Evolutionary conservation across 1,140 invertebrate species (phyloP).

Genomic region (Rhopalosiphum padi): DNA sequence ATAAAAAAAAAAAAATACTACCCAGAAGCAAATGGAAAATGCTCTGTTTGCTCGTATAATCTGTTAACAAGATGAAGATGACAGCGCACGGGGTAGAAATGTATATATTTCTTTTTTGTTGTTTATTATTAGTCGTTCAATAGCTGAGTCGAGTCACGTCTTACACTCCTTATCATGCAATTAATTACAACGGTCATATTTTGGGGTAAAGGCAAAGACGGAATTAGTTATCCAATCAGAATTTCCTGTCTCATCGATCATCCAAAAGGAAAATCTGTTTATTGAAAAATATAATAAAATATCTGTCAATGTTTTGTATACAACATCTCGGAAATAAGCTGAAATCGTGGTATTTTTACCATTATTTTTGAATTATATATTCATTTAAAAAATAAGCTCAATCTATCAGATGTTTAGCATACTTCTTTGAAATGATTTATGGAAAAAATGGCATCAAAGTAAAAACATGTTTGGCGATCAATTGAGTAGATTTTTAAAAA

Average conservation of each 20-base stretch:
- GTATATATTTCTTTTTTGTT: constrained; percentile 8
- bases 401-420: not conserved
- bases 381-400: not conserved
- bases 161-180: constrained; percentile 4
- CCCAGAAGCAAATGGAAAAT: constrained; percentile 8
- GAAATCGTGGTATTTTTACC: not conserved
- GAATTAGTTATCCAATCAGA: constrained; percentile 41
- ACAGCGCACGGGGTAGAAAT: not conserved
- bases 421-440: not conserved
- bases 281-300: not conserved
- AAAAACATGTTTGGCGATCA: not conserved
- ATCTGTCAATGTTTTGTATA: not conserved
- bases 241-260: constrained; percentile 16
- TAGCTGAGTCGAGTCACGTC: constrained; percentile 38
- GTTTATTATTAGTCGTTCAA: constrained; percentile 39
- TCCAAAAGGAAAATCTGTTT: not conserved
- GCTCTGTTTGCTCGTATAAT: constrained; percentile 32
- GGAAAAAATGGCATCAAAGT: not conserved
- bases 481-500: not conserved
- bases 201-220: not conserved
- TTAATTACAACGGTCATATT: constrained; percentile 41
- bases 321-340: not conserved
- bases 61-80: not conserved
- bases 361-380: not conserved
- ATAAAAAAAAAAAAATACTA: not conserved